These are phyloP conservation scores for Leptinotarsa peninsularis DNA, from an alignment of 2,888 invertebrate species.

Conservation along the genomic window DNA sequence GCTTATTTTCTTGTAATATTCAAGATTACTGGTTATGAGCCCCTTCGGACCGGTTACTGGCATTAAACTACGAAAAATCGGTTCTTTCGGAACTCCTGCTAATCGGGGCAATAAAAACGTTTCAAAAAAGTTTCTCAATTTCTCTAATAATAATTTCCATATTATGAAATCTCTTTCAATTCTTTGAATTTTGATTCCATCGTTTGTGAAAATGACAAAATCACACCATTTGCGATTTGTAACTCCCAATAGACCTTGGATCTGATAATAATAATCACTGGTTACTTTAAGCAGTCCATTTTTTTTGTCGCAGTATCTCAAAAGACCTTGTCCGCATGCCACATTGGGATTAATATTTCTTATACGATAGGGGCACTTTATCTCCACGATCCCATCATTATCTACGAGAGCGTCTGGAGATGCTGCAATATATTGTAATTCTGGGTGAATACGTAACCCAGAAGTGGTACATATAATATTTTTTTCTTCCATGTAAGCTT, in stretches of 20 bases:
- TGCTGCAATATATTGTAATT: conserved; percentile 47
- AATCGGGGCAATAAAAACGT: too few species aligned
- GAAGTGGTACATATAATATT: conserved; percentile 26
- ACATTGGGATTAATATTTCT: conserved; percentile 40
- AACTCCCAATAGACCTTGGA: neutral
- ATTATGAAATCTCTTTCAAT: neutral
- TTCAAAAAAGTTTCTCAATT: neutral
- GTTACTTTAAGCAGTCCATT: neutral
- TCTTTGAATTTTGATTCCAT: neutral
- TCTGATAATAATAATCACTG: neutral
- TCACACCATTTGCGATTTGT: neutral
- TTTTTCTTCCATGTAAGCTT: neutral
- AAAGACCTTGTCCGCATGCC: conserved; percentile 32
- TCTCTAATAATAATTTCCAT: neutral
- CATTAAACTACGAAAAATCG: neutral
- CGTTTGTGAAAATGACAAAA: neutral
- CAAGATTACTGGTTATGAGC: too few species aligned
- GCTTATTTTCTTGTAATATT: too few species aligned
- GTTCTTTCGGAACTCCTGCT: neutral
- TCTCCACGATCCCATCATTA: conserved; percentile 46
- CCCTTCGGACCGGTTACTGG: too few species aligned
- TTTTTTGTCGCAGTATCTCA: neutral
- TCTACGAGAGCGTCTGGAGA: conserved; percentile 49
- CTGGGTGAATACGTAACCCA: conserved; percentile 47
- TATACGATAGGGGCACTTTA: conserved; percentile 52